A percentile compares a stretch with the other conserved stretches of the same genome.
phyloP scores from a whole-genome alignment of 2,797 vertebrate species.

The Hydrophis major region DNA sequence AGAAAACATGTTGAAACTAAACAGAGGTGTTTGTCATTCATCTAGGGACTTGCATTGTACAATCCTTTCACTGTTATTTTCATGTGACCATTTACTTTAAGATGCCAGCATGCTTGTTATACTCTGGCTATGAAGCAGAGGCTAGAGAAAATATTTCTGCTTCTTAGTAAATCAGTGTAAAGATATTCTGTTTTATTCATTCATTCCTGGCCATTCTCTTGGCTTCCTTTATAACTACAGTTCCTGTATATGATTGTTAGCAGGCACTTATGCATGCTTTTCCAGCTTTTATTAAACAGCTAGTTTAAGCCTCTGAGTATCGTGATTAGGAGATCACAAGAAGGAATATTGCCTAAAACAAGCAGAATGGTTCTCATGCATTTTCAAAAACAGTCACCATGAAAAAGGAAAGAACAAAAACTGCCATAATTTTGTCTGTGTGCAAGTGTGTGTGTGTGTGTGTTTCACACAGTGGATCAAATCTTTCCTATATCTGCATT shows the following conservation, averaged over 20 bases:
- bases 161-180: conserved; percentile 37
- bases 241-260: conserved; percentile 14
- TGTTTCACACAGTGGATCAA: conserved; percentile 68
- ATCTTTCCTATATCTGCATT: conserved; percentile 80
- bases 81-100: neutral
- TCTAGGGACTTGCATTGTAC: neutral
- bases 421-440: conserved; percentile 56
- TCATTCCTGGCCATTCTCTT: conserved; percentile 37
- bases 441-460: conserved; percentile 39
- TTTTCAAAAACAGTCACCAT: conserved; percentile 56
- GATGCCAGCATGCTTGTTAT: neutral
- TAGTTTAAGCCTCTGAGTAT: conserved; percentile 59
- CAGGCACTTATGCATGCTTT: conserved; percentile 39
- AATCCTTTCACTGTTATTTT: conserved; percentile 26
- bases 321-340: conserved; percentile 45
- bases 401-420: conserved; percentile 16
- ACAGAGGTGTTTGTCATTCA: conserved; percentile 45
- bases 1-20: conserved; percentile 45
- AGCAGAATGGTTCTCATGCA: conserved; percentile 45
- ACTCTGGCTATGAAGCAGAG: neutral
- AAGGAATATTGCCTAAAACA: conserved; percentile 45
- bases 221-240: conserved; percentile 13
- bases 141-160: neutral
- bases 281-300: conserved; percentile 53
- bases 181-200: conserved; percentile 22